Percentiles rank a stretch among this genome's conserved stretches.
Conservation (phyloP, 2,888 invertebrate species). For the Drosophila merina region DNA sequence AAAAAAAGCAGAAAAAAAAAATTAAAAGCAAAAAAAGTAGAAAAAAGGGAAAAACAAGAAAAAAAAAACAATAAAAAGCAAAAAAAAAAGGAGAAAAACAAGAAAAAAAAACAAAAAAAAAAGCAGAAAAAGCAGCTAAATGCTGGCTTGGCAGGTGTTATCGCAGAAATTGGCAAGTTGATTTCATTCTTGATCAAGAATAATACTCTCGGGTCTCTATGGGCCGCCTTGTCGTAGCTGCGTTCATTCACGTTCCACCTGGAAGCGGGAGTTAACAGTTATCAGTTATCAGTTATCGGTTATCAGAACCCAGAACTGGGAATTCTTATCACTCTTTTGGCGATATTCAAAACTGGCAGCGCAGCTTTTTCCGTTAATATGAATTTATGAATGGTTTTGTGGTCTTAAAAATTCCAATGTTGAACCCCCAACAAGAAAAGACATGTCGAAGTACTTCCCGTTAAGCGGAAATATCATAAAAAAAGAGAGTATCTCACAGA, state of each 20-base stretch:
- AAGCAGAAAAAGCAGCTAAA: neutral
- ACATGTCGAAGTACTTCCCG: neutral
- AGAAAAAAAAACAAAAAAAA: too few species aligned
- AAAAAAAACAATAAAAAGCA: neutral
- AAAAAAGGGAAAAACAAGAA: too few species aligned
- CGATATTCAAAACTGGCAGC: slow-evolving; percentile 27
- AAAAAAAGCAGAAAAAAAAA: neutral
- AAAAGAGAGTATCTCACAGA: neutral
- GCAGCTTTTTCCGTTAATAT: neutral
- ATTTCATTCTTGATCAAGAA: slow-evolving; percentile 27
- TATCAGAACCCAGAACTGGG: slow-evolving; percentile 23
- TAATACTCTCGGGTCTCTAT: slow-evolving; percentile 20
- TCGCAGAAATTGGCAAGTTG: slow-evolving; percentile 35
- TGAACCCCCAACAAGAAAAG: too few species aligned
- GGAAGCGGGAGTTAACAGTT: slow-evolving; percentile 1
- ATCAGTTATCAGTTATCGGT: slow-evolving; percentile 9
- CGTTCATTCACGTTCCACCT: slow-evolving; percentile 76
- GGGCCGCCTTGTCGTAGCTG: slow-evolving; percentile 44
- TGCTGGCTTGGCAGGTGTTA: slow-evolving; percentile 35
- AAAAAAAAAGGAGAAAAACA: neutral
- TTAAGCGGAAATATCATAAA: slow-evolving; percentile 7
- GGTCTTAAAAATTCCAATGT: slow-evolving; percentile 42
- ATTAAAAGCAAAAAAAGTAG: neutral
- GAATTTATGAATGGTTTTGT: slow-evolving; percentile 62
- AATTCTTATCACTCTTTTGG: slow-evolving; percentile 21